Evolutionary conservation across 2,888 invertebrate genomes (phyloP), one percentile per base, ranked within the genome.

Genomic region (Xestia c-nigrum): DNA sequence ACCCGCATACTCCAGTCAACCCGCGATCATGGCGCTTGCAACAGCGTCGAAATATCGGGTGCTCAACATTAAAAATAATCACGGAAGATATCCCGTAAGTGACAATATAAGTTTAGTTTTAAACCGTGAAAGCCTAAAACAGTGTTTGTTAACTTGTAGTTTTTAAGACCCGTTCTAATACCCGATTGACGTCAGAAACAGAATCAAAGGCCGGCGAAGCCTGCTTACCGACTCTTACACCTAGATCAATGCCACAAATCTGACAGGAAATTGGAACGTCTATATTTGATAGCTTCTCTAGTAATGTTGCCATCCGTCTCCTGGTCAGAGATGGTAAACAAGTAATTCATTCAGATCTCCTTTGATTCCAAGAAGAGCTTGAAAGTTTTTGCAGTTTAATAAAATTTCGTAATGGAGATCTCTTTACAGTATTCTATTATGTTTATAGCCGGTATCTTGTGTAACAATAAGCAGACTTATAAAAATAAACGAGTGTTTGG

Each of bases 381-480:
- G 43, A 55, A 21, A 57, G 50, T 72, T 68, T 59, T 66, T 66
- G 50, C 50, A 57, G 57, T 68, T 84, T 57, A 63, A 72, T 85
- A 64, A 81, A 72, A 85, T 24, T 75, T 63, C 38, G 61, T 55
- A 43, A 76, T 63, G 55, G n/a, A 55, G 40, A 63, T 64, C 47
- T 76, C 64, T 69, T 79, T 74, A 76, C 55, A 79, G 64, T 77
- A 68, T 75, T 75, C 16, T 81, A 40, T 73, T 78, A 76, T 75
- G 61, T 78, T 73, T 67, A 72, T 65, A 57, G 72, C 55, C n/a
- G 63, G 72, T 71, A 72, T 76, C 72, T 74, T 55, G 50, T 73
- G 69, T 64, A 80, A 74, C 61, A 87, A 74, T 80, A 75, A 78
- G 61, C 65, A 72, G 76, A 74, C 81, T 74, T 74, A 72, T 76